A percentile compares a stretch with the other conserved stretches of the same genome.
Evolutionary conservation across 1,140 invertebrate genomes (phyloP).

Genomic region (Papilio polyxenes): DNA sequence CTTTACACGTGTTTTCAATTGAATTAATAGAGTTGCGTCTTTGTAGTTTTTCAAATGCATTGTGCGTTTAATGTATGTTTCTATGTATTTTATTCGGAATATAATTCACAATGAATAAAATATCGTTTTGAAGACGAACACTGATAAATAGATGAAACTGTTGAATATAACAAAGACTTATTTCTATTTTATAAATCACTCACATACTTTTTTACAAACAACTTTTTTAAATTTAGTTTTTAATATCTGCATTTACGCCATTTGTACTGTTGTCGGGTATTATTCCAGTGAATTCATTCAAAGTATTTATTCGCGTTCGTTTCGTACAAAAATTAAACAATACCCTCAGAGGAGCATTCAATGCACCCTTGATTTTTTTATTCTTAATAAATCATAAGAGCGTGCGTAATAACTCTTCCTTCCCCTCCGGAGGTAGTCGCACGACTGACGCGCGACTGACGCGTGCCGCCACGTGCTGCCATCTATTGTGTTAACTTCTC

Average conservation of each 20-base stretch:
- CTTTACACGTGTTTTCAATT: slow-evolving; percentile 37
- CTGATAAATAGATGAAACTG: not conserved
- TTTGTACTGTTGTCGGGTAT: not conserved
- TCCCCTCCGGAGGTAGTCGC: slow-evolving; percentile 52
- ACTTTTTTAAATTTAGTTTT: too few species aligned
- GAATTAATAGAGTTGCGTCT: slow-evolving; percentile 27
- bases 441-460: slow-evolving; percentile 64
- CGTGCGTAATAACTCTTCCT: slow-evolving; percentile 53
- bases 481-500: slow-evolving; percentile 62
- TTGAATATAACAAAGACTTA: not conserved
- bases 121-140: slow-evolving; percentile 4
- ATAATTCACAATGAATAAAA: not conserved
- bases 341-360: slow-evolving; percentile 38
- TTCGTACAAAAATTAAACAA: slow-evolving; percentile 19
- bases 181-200: too few species aligned
- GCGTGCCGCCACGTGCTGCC: slow-evolving; percentile 64
- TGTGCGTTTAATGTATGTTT: not conserved
- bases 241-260: not conserved
- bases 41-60: not conserved
- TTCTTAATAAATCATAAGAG: slow-evolving; percentile 41
- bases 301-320: slow-evolving; percentile 22
- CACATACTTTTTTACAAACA: too few species aligned
- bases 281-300: not conserved
- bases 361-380: slow-evolving; percentile 52
- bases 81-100: not conserved